phyloP scores from a whole-genome alignment of 2,888 invertebrate species.

The Gymnosoma rotundatum region DNA sequence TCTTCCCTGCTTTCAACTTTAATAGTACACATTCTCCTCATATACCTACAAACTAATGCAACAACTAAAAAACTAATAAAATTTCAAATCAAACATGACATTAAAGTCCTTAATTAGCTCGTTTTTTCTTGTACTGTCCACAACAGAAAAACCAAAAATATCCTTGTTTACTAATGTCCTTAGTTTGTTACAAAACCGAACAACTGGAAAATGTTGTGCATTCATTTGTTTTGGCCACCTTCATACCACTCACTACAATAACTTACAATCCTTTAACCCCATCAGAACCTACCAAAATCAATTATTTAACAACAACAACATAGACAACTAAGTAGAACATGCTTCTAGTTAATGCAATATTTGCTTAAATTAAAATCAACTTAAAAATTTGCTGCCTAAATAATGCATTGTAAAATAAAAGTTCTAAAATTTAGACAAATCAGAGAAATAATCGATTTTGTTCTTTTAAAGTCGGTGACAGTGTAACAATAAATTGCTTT shows the following conservation, averaged over 20 bases:
- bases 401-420: background rate
- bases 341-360: conserved; percentile 10
- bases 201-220: conserved; percentile 17
- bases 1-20: background rate
- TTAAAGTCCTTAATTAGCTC: too few species aligned
- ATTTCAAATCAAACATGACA: conserved; percentile 28
- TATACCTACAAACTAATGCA: conserved; percentile 3
- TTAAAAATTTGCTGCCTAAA: conserved; percentile 14
- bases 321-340: background rate
- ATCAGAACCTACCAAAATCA: conserved; percentile 14
- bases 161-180: conserved; percentile 34
- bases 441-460: too few species aligned
- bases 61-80: conserved; percentile 21
- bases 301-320: conserved; percentile 19
- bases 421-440: too few species aligned
- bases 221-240: conserved; percentile 19
- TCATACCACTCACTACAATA: conserved; percentile 1
- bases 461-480: too few species aligned
- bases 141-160: background rate
- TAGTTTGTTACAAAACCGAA: conserved; percentile 31
- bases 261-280: background rate
- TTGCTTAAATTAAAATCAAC: conserved; percentile 26
- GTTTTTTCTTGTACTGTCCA: background rate
- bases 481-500: too few species aligned
- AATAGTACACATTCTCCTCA: background rate